These are phyloP conservation scores for Gila robusta DNA, from an alignment of 2,797 vertebrate species.

Conservation along the genomic window DNA sequence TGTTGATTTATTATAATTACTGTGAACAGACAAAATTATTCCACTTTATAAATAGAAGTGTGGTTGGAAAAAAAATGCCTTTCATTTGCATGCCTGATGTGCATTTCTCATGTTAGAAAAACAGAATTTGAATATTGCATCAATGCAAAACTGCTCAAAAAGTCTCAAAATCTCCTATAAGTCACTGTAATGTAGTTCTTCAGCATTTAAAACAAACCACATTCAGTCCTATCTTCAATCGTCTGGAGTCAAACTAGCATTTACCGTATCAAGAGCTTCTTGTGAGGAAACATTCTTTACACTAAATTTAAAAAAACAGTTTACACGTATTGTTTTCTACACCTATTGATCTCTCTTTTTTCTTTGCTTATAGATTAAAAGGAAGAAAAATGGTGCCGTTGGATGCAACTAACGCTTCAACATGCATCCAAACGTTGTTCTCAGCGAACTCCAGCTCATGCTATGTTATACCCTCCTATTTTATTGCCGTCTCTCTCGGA, in stretches of 20 bases:
- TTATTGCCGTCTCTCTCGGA: neutral
- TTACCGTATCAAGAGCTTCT: neutral
- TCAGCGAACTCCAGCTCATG: neutral
- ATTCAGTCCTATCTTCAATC: neutral
- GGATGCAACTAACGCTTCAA: neutral
- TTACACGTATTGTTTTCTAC: neutral
- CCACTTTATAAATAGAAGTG: neutral
- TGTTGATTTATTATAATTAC: neutral
- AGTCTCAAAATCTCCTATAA: neutral
- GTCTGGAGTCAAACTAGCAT: neutral
- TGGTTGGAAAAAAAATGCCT: neutral
- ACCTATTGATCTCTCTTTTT: neutral
- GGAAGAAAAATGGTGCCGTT: neutral
- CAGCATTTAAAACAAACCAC: neutral
- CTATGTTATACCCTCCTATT: neutral
- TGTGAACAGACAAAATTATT: neutral
- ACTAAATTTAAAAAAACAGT: too few relatives aligned
- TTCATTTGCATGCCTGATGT: neutral
- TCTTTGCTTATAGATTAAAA: neutral
- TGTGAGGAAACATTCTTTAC: neutral
- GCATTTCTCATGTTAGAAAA: neutral
- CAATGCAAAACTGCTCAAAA: conserved; percentile 14
- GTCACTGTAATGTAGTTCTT: neutral
- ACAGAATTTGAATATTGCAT: conserved; percentile 14
- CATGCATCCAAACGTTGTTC: neutral